A percentile compares a stretch with the other conserved stretches of the same genome.
Evolutionary conservation across 2,888 invertebrate genomes (phyloP).

Genomic region (Pterobdella sp.): DNA sequence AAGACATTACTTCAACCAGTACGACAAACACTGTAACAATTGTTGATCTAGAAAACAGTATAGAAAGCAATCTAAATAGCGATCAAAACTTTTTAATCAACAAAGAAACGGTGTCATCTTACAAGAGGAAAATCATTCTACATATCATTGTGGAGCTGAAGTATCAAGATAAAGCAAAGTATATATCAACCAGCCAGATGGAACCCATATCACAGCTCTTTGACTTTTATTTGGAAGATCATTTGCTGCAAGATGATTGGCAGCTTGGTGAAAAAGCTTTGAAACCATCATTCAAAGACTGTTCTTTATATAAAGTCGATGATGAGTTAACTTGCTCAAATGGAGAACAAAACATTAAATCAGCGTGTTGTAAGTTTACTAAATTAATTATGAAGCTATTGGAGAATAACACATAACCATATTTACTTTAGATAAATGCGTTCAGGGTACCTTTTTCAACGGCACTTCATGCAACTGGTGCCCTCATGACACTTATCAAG

Average conservation of each 20-base stretch:
- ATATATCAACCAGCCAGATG: background rate
- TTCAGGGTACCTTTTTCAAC: slow-evolving; percentile 1
- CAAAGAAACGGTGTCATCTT: too few species aligned
- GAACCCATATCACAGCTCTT: background rate
- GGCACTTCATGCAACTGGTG: background rate
- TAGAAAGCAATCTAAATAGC: too few species aligned
- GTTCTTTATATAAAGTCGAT: too few species aligned
- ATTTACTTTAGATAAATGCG: background rate
- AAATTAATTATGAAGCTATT: background rate
- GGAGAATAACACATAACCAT: background rate
- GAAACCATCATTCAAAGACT: too few species aligned
- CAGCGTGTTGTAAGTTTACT: background rate
- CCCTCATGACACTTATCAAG: background rate
- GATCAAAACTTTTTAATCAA: too few species aligned
- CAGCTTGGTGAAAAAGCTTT: too few species aligned
- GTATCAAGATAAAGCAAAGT: background rate
- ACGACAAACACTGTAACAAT: too few species aligned
- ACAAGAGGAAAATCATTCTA: background rate
- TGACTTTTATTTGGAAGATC: too few species aligned
- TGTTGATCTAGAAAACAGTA: too few species aligned
- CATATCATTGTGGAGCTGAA: background rate
- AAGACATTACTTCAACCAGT: too few species aligned
- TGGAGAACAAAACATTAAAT: background rate
- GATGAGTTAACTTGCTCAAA: background rate
- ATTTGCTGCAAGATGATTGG: too few species aligned